Percentiles rank a stretch among this genome's conserved stretches.
These are phyloP conservation scores for Cyclophora punctaria DNA, from an alignment of 2,888 invertebrate species.

Conservation along the genomic window DNA sequence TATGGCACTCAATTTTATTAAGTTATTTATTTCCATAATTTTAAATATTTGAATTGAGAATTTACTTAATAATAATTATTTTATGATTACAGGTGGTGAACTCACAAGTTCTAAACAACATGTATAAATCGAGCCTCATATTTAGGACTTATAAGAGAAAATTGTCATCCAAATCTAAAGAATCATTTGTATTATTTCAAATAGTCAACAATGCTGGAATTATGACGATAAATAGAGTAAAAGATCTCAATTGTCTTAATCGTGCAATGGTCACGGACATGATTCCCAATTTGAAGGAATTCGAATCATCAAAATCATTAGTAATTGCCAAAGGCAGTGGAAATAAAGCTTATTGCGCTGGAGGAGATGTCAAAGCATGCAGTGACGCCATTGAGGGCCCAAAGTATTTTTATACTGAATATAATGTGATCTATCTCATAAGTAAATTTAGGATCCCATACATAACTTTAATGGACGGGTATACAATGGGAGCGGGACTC, in stretches of 20 bases:
- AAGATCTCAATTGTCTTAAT: conserved; percentile 85
- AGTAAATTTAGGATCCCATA: conserved; percentile 92
- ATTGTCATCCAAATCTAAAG: conserved; percentile 24
- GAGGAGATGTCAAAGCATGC: conserved; percentile 92
- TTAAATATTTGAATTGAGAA: too few species aligned
- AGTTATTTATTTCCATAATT: too few species aligned
- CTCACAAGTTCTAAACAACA: too few species aligned
- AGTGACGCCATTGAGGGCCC: conserved; percentile 78
- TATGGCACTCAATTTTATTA: too few species aligned
- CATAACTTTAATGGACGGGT: conserved; percentile 93
- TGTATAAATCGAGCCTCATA: too few species aligned
- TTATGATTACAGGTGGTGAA: too few species aligned
- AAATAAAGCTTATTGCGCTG: conserved; percentile 97
- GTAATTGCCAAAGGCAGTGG: conserved; percentile 88
- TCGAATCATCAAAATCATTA: too few species aligned
- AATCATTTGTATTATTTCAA: conserved; percentile 59
- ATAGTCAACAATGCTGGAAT: conserved; percentile 72
- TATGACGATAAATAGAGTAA: conserved; percentile 82
- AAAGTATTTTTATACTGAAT: conserved; percentile 89
- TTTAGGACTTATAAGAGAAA: too few species aligned
- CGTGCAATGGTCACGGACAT: conserved; percentile 84
- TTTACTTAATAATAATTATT: too few species aligned
- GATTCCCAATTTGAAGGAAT: conserved; percentile 59
- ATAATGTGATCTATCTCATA: conserved; percentile 88
- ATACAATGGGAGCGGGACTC: conserved; percentile 96